Conservation (phyloP, 2,113 vertebrate species). For the Fulica atra region DNA sequence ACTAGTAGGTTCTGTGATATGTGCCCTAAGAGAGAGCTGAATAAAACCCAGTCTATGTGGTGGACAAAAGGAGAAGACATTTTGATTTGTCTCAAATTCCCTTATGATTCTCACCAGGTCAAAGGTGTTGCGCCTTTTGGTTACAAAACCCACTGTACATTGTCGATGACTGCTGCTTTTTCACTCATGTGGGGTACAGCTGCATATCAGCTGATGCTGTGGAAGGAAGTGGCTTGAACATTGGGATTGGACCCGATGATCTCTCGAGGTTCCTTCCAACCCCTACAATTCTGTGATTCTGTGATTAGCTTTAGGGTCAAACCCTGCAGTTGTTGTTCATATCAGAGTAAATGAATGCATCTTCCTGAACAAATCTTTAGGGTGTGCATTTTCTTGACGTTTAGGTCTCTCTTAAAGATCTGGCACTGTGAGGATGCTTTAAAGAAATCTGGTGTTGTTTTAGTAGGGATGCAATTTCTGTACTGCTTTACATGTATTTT, state of each 20-base stretch:
- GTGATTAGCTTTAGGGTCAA: neutral
- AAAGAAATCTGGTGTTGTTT: neutral
- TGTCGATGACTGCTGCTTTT: neutral
- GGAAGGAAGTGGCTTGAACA: neutral
- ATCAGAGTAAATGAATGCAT: neutral
- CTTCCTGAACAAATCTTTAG: neutral
- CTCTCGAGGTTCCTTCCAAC: too few species aligned
- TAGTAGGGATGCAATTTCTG: neutral
- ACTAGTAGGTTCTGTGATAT: neutral
- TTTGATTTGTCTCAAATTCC: neutral
- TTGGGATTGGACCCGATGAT: too few species aligned
- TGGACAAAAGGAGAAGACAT: neutral
- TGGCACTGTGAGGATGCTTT: neutral
- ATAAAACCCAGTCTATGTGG: neutral
- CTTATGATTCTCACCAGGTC: neutral
- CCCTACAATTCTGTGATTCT: too few species aligned
- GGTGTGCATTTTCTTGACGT: neutral
- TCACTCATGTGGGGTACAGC: accelerated
- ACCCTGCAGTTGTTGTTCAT: neutral
- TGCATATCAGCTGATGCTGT: neutral
- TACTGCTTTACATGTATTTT: neutral
- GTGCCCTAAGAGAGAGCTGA: neutral
- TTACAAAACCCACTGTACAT: neutral
- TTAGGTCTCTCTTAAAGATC: neutral
- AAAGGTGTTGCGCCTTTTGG: neutral